Conservation (phyloP, 2,888 invertebrate genomes). For the Tenthredo notha region DNA sequence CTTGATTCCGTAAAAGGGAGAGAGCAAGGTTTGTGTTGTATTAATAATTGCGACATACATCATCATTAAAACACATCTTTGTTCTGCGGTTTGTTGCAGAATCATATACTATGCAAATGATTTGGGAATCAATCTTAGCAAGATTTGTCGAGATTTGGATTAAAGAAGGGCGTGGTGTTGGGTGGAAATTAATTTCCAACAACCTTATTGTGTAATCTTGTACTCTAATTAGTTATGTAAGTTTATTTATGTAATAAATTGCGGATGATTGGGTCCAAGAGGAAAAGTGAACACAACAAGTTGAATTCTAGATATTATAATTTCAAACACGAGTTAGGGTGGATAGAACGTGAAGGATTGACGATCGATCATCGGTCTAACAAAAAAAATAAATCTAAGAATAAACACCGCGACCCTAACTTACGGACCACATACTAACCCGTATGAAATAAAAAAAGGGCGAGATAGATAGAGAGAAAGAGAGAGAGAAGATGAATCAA, state of each 20-base stretch:
- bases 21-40: not conserved
- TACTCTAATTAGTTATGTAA: not conserved
- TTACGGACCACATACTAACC: not conserved
- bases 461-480: not conserved
- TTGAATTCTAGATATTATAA: not conserved
- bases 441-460: not conserved
- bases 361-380: slow-evolving; percentile 1
- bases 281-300: not conserved
- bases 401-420: not conserved
- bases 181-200: not conserved
- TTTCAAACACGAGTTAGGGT: not conserved
- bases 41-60: not conserved
- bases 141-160: not conserved
- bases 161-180: not conserved
- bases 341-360: not conserved
- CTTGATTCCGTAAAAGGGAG: not conserved
- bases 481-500: not conserved
- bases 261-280: not conserved
- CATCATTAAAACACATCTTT: not conserved
- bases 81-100: not conserved
- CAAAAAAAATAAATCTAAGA: not conserved
- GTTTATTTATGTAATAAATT: not conserved
- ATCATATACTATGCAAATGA: not conserved
- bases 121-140: not conserved
- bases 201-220: not conserved